Base-by-base conservation (phyloP, 2,113 vertebrate species). In the Ellobius talpinus region DNA sequence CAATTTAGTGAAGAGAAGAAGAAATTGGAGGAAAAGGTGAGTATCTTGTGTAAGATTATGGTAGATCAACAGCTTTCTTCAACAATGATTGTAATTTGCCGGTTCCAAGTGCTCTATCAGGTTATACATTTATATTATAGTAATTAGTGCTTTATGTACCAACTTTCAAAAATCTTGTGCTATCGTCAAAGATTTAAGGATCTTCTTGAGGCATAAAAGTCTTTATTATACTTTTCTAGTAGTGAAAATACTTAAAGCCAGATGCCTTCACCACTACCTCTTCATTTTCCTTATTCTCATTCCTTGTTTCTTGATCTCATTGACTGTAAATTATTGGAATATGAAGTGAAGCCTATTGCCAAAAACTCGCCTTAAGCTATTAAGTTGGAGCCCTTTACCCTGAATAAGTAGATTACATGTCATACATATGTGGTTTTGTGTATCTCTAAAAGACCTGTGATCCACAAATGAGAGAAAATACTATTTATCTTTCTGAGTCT, bases 11-110 rank as follows among this genome's bases (percentile, higher is more conserved):
- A 99, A 84, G 99, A 99, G 94, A 99, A 99, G 90, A 99, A 99
- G 97, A 99, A 99, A 98, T 98, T 99, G 98, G 99, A 99, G 90
- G 99, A 99, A 94, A 99, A 99, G 99, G 99, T 99, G 98, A 93
- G 97, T 97, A 61, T 95, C 87, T 92, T 95, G 72, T 47, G 73
- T 0, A 36, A 91, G 89, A 31, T 29, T 3, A n/a, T 52, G 16
- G 85, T 33, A 19, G 17, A 21, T 36, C 39, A 76, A 17, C 21
- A 91, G 5, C 13, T 94, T 61, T 31, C n/a, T 91, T 95, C 16
- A 29, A 3, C 7, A 33, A 87, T 76, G 58, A 10, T 26, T 31
- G 9, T 78, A 23, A 29, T 61, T 77, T 47, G 3, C 19, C 24
- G 0, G 7, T 77, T 50, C 5, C 33, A 70, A 79, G 39, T 73